phyloP scores from a whole-genome alignment of 2,888 invertebrate species.

The Euclidia mi region DNA sequence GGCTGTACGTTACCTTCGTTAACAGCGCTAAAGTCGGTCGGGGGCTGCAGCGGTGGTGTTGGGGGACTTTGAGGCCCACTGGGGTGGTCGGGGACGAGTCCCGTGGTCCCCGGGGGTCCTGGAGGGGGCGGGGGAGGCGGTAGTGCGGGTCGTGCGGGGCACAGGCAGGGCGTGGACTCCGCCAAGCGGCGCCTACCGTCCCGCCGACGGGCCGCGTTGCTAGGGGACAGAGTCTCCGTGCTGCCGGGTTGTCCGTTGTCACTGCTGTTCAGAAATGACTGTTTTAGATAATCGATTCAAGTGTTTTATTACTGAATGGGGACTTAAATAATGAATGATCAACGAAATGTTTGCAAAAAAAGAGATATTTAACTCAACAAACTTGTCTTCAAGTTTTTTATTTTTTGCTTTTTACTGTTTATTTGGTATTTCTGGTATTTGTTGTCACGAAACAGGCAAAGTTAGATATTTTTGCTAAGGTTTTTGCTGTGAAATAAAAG shows the following conservation, averaged over 20 bases:
- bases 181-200: conserved; percentile 73
- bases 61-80: conserved; percentile 28
- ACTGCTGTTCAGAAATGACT: conserved; percentile 73
- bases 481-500: too few species aligned
- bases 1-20: conserved; percentile 85
- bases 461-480: too few species aligned
- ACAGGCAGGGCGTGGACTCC: conserved; percentile 82
- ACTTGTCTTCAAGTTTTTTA: too few species aligned
- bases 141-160: conserved; percentile 73
- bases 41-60: conserved; percentile 30
- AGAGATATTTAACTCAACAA: too few species aligned
- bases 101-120: conserved; percentile 41
- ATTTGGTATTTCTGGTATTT: too few species aligned
- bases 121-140: conserved; percentile 77
- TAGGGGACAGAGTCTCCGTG: conserved; percentile 74
- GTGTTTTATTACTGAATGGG: too few species aligned
- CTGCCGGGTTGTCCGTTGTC: conserved; percentile 79
- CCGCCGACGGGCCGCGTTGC: conserved; percentile 58
- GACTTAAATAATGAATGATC: too few species aligned
- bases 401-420: too few species aligned
- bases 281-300: not conserved
- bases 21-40: conserved; percentile 87
- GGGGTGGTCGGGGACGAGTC: conserved; percentile 25
- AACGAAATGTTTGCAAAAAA: too few species aligned
- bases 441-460: too few species aligned